Evolutionary conservation across 2,797 vertebrate species (phyloP), one percentile per base, ranked within the genome.

Genomic region (Anas capensis): DNA sequence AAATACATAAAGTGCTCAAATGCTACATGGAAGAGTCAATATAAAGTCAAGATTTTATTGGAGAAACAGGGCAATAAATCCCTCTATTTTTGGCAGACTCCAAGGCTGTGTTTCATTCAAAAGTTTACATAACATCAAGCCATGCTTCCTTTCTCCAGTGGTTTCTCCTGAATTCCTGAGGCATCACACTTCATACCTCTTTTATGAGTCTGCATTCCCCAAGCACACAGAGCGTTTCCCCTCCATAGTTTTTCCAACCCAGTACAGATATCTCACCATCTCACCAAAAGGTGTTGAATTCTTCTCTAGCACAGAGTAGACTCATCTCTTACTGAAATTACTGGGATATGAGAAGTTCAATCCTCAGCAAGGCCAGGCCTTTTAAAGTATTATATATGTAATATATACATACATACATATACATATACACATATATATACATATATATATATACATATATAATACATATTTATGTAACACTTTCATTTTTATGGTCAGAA

Each of bases 141-240:
- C 87, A 46, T 0, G 4, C 10, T 88, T 15, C 31, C 17, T 83
- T 42, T 84, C 24, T 87, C 31, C 76, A 65, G 0, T 27, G 72
- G 33, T 81, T 95, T 91, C 57, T 88, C 17, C 57, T 61, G 56
- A 64, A 94, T 91, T 93, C 72, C 69, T 92, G 85, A 86, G 93
- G 71, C 68, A 93, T 85, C 82, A 65, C 75, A 71, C 42, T 92
- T 93, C 65, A 44, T 82, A 44, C 10, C 13, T 60, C 68, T 73
- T 84, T 91, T 77, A 68, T 70, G 75, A 69, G 48, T 29, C 53
- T 80, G 17, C 53, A 83, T 91, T 90, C 60, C 48, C 69, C 61
- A 82, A 80, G 64, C 44, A 53, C n/a, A 42, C 3, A 53, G 27
- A 57, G 17, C 0, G 0, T 19, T 78, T 93, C 82, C 11, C 12